Evolutionary conservation across 2,888 invertebrate species (phyloP).

Genomic region (Halictus ligatus): DNA sequence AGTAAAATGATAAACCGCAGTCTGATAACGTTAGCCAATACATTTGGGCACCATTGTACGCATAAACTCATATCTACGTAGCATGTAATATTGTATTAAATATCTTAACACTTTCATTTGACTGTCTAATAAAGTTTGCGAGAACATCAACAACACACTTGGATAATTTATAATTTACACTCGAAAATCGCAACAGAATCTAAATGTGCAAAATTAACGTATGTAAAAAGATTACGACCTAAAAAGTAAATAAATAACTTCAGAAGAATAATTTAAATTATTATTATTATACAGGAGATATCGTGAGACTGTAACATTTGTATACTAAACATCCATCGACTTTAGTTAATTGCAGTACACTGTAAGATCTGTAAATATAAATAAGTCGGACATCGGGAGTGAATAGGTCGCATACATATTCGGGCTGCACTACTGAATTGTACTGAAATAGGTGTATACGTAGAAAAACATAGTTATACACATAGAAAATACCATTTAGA

Average conservation of each 20-base stretch:
- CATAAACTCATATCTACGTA: too few relatives aligned
- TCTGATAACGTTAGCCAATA: neutral
- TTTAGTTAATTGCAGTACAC: constrained; percentile 28
- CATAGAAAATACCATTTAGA: constrained; percentile 38
- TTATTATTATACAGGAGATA: constrained; percentile 30
- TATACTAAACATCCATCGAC: constrained; percentile 28
- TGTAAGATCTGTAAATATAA: constrained; percentile 26
- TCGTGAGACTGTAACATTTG: constrained; percentile 17
- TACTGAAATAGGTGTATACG: constrained; percentile 21
- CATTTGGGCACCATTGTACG: too few relatives aligned
- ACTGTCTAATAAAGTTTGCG: too few relatives aligned
- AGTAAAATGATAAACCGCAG: neutral
- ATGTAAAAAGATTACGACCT: neutral
- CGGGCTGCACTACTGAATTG: constrained; percentile 18
- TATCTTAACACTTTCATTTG: too few relatives aligned
- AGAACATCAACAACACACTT: neutral
- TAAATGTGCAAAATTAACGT: neutral
- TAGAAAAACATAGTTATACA: constrained; percentile 36
- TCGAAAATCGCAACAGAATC: neutral
- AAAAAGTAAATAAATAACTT: constrained; percentile 1
- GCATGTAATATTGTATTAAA: too few relatives aligned
- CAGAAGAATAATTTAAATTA: constrained; percentile 19
- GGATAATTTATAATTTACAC: neutral
- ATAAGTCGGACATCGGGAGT: neutral
- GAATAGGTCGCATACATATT: neutral